A percentile compares a stretch with the other conserved stretches of the same genome.
Evolutionary conservation across 2,888 invertebrate genomes (phyloP).

Genomic region (Microctonus brassicae): DNA sequence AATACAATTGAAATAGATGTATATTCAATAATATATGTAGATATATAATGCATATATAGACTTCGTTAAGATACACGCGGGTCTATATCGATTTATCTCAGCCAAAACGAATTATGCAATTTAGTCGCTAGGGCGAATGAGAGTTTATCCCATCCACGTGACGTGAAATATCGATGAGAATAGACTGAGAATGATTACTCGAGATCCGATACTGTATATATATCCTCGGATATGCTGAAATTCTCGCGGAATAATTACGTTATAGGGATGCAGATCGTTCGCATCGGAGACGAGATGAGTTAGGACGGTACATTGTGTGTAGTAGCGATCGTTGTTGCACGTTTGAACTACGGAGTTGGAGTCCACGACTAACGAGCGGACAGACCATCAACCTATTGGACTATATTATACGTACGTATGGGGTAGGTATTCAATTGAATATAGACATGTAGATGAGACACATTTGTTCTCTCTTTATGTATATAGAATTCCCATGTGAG

Average conservation of each 20-base stretch:
- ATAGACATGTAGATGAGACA: too few species aligned
- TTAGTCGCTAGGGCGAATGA: background rate
- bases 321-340: background rate
- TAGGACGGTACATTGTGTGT: background rate
- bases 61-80: background rate
- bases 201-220: background rate
- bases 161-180: slow-evolving; percentile 33
- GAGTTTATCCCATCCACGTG: slow-evolving; percentile 23
- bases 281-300: slow-evolving; percentile 5
- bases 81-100: background rate
- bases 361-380: slow-evolving; percentile 21
- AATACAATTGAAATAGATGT: too few species aligned
- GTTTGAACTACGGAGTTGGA: background rate
- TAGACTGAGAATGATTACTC: slow-evolving; percentile 2
- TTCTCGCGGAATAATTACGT: slow-evolving; percentile 30
- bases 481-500: background rate
- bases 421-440: background rate
- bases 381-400: background rate
- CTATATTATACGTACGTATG: too few species aligned
- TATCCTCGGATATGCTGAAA: slow-evolving; percentile 18
- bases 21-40: background rate
- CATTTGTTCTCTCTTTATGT: background rate
- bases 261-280: slow-evolving; percentile 7
- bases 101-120: slow-evolving; percentile 7
- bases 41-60: background rate